Conservation (phyloP, 2,888 invertebrate genomes). For the Gisinianus flammeolus region DNA sequence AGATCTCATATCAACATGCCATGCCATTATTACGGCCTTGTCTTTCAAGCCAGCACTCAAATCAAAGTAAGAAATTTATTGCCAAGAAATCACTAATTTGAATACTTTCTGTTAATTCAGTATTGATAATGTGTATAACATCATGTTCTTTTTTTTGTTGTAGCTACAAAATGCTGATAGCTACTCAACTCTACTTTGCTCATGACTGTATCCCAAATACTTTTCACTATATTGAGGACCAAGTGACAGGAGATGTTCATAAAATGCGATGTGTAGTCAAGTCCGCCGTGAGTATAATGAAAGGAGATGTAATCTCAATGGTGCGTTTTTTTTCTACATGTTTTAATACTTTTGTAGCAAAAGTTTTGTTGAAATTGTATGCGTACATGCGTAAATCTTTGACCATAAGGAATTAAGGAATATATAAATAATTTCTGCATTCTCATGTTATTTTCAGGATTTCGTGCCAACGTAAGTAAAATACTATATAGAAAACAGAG, state of each 20-base stretch:
- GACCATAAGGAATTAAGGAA: too few relatives aligned
- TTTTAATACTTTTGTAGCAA: background rate
- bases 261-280: slow-evolving; percentile 50
- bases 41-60: slow-evolving; percentile 52
- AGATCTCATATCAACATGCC: too few relatives aligned
- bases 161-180: slow-evolving; percentile 53
- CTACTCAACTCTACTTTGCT: slow-evolving; percentile 50
- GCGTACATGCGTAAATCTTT: too few relatives aligned
- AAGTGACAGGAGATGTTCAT: slow-evolving; percentile 40
- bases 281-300: slow-evolving; percentile 46
- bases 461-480: slow-evolving; percentile 51
- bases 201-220: slow-evolving; percentile 57
- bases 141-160: background rate
- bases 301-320: slow-evolving; percentile 50
- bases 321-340: background rate
- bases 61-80: slow-evolving; percentile 47
- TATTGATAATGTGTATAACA: background rate
- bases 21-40: slow-evolving; percentile 54
- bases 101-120: background rate
- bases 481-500: too few relatives aligned
- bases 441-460: too few relatives aligned
- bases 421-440: too few relatives aligned
- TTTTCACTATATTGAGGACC: slow-evolving; percentile 52
- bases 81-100: background rate
- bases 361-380: background rate